A percentile compares a stretch with the other conserved stretches of the same genome.
phyloP scores from a whole-genome alignment of 2,888 invertebrate genomes.

The Drosophila austrosaltans region DNA sequence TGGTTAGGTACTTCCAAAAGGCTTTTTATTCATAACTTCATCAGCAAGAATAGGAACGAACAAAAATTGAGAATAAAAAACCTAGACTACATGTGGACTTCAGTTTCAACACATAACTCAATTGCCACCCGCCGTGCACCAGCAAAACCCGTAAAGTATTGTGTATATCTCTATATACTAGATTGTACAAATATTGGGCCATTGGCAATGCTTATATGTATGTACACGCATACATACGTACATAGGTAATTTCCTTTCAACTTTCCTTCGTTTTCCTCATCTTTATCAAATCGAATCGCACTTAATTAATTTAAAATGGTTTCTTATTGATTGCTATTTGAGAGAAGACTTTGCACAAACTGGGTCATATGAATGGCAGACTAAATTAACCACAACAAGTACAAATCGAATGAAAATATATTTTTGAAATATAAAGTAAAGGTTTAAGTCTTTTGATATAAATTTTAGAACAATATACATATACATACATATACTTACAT shows the following conservation, averaged over 20 bases:
- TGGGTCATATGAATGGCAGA: background rate
- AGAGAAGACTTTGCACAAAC: conserved; percentile 1
- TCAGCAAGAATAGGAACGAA: conserved; percentile 31
- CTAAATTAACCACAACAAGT: no score
- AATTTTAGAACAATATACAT: no score
- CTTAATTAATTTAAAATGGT: conserved; percentile 65
- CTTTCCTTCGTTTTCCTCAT: conserved; percentile 14
- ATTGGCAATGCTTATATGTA: background rate
- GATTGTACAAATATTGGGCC: conserved; percentile 50
- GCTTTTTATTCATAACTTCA: conserved; percentile 23
- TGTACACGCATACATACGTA: no score
- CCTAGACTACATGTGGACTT: conserved; percentile 43
- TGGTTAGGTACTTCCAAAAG: conserved; percentile 30
- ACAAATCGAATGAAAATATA: no score
- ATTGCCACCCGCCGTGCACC: conserved; percentile 59
- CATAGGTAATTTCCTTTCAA: background rate
- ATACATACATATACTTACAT: no score
- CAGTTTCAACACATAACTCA: conserved; percentile 59
- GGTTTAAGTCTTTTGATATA: no score
- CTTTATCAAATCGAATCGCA: conserved; percentile 54
- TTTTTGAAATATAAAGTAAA: no score
- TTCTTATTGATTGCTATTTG: conserved; percentile 7
- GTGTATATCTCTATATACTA: conserved; percentile 1
- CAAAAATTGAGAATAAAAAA: conserved; percentile 9
- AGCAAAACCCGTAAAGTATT: conserved; percentile 22